A percentile compares a stretch with the other conserved stretches of the same genome.
Conservation (phyloP, 2,113 vertebrate genomes). For the Leptobrachium ailaonicum region DNA sequence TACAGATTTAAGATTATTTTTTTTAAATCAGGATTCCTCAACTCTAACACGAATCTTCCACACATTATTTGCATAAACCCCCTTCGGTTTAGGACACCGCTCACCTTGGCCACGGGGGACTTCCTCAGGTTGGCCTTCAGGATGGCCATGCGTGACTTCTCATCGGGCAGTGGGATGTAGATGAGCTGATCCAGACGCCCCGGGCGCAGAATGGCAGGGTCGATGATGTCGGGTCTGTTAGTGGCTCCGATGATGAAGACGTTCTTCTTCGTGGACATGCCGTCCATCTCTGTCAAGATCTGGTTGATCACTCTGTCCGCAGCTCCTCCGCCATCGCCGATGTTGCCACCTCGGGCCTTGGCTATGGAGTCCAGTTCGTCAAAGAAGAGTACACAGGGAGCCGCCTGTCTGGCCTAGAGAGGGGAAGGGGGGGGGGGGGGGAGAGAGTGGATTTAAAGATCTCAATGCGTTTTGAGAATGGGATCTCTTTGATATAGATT, state of each 20-base stretch:
- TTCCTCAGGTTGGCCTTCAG: conserved; percentile 97
- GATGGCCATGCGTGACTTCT: conserved; percentile 95
- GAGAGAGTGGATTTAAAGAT: too few relatives aligned
- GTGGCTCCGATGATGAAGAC: conserved; percentile 98
- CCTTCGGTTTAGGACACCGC: neutral
- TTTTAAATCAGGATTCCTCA: too few relatives aligned
- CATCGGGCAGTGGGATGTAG: conserved; percentile 95
- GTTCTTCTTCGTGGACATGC: conserved; percentile 98
- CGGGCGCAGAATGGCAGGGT: conserved; percentile 93
- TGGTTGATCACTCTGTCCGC: conserved; percentile 98
- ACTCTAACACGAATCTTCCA: too few relatives aligned
- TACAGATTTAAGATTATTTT: too few relatives aligned
- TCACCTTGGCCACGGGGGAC: conserved; percentile 93
- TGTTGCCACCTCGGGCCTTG: conserved; percentile 94
- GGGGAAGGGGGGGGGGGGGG: accelerated
- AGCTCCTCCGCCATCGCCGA: conserved; percentile 91
- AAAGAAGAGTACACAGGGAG: conserved; percentile 95
- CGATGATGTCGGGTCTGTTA: conserved; percentile 97
- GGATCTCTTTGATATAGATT: too few relatives aligned
- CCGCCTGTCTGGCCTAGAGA: conserved; percentile 89
- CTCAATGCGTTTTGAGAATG: too few relatives aligned
- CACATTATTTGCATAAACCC: too few relatives aligned
- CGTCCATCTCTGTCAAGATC: conserved; percentile 97
- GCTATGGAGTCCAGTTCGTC: conserved; percentile 97
- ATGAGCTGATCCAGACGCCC: conserved; percentile 97